Evolutionary conservation across 2,888 invertebrate genomes (phyloP), one percentile per base, ranked within the genome.

Genomic region (Nudaria mundana): DNA sequence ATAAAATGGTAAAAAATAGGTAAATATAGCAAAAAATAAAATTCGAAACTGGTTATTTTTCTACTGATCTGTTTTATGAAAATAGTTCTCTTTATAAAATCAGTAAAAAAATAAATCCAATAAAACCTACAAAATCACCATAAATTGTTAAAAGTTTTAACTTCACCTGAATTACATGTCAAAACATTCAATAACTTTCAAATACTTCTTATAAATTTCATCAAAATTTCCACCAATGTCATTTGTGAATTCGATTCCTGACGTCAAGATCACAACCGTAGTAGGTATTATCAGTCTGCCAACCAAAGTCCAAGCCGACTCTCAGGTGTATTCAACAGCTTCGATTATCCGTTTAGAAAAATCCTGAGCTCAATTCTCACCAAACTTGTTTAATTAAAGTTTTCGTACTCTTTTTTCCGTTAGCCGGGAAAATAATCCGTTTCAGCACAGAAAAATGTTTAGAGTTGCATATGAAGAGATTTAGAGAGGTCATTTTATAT

Each of bases 361-460:
- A 81, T 87, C 81, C 74, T 63, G 65, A 66, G 76, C 81, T 76
- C 85, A 71, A 84, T 85, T 83, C 85, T 72, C 78, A 71, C 77
- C 77, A 71, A 88, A 87, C 84, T 88, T 88, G 86, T 88, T 87
- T 87, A 88, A 88, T 88, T 88, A 88, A 88, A 88, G 81, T 88
- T 87, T 79, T 84, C 79, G 76, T 83, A 85, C 86, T 83, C 86
- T 88, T 88, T 85, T 88, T 87, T 79, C 85, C 85, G 81, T 83
- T 76, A 77, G 84, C 77, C 81, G 78, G 71, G 73, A 76, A 76
- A 80, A 82, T 85, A 84, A 81, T 85, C 82, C 78, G 75, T 71
- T 76, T 76, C 53, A 59, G 79, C 64, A 76, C 69, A 79, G 28
- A 8, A 41, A 28, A 50, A 31, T 30, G 31, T 31, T 37, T 71